These are phyloP conservation scores for Invenusta paracnida DNA, from an alignment of 2,888 invertebrate species.

Conservation along the genomic window DNA sequence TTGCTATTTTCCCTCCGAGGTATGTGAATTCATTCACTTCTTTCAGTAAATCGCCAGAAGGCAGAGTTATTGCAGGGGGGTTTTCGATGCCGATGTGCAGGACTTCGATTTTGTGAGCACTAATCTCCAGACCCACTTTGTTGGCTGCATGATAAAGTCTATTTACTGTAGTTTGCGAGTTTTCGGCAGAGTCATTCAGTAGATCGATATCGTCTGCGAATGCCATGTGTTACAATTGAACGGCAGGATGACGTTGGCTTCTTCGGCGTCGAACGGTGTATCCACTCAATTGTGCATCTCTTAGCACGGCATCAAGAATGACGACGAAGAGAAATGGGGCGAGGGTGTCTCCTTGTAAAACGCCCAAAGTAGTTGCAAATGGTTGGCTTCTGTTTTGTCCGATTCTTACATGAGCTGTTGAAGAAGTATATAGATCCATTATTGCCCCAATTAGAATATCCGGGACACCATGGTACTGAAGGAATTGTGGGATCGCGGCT, in stretches of 20 bases:
- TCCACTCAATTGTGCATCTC: too few species aligned
- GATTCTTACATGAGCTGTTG: background rate
- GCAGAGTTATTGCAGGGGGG: background rate
- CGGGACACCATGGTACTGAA: constrained; percentile 26
- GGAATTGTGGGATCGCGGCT: constrained; percentile 15
- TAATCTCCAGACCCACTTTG: background rate
- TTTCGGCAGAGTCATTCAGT: background rate
- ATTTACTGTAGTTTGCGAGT: background rate
- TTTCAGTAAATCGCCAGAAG: background rate
- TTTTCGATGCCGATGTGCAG: background rate
- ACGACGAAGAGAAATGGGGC: constrained; percentile 26
- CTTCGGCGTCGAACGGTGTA: background rate
- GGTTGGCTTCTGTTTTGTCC: background rate
- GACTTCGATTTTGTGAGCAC: background rate
- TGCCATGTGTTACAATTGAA: background rate
- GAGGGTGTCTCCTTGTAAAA: constrained; percentile 16
- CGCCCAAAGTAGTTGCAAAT: background rate
- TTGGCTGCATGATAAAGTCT: background rate
- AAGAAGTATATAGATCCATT: background rate
- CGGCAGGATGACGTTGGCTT: background rate
- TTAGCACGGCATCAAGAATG: background rate
- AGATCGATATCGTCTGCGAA: background rate
- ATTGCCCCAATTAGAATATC: constrained; percentile 10
- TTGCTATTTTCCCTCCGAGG: background rate
- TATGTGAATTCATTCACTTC: background rate